phyloP scores from a whole-genome alignment of 2,888 invertebrate genomes.

The Netelia inedita region DNA sequence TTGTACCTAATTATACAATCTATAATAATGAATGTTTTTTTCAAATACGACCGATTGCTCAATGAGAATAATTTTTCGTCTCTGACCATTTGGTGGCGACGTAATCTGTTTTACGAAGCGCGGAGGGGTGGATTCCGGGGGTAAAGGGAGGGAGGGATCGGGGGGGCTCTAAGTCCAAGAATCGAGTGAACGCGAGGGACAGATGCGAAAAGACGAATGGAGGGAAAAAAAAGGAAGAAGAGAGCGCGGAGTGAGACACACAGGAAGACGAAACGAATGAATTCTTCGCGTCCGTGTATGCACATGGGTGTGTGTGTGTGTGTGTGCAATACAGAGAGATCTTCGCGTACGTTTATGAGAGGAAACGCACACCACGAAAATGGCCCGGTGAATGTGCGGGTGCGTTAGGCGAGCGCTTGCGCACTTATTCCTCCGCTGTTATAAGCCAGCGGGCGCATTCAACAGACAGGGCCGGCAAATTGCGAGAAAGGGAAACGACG shows the following conservation, averaged over 20 bases:
- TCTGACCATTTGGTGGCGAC: no score
- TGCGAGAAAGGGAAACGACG: slow-evolving; percentile 30
- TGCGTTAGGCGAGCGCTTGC: slow-evolving; percentile 48
- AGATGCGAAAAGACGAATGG: no score
- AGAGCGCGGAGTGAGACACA: neutral
- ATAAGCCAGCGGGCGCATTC: slow-evolving; percentile 43
- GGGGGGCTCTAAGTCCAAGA: no score
- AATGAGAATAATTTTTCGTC: no score
- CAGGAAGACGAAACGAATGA: no score
- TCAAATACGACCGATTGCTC: no score
- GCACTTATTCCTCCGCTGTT: slow-evolving; percentile 31
- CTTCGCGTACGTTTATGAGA: neutral
- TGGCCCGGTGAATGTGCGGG: neutral
- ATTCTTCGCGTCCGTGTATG: neutral
- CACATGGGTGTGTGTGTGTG: slow-evolving; percentile 24
- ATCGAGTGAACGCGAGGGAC: no score
- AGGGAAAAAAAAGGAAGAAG: neutral
- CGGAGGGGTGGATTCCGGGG: no score
- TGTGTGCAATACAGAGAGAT: slow-evolving; percentile 5
- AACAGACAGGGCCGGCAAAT: slow-evolving; percentile 53
- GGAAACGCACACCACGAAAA: neutral
- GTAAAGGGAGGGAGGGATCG: no score
- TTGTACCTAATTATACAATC: no score
- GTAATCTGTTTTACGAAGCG: no score
- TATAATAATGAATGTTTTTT: no score